Evolutionary conservation across 2,113 vertebrate species (phyloP).

Genomic region (Anthoscopus minutus): DNA sequence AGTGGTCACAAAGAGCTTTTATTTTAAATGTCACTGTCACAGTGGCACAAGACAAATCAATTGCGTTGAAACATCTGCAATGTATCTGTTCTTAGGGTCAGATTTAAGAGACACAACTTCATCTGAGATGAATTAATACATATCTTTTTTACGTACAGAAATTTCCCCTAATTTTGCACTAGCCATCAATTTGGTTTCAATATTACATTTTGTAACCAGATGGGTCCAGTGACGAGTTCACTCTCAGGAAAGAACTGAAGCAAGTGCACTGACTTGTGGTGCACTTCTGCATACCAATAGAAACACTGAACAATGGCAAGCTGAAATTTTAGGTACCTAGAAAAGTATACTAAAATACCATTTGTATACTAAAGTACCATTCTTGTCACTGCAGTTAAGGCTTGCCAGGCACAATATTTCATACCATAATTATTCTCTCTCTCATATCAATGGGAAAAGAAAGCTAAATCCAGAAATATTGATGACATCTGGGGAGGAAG

Average conservation of each 20-base stretch:
- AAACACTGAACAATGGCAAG: neutral
- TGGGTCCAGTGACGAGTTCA: neutral
- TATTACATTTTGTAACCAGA: neutral
- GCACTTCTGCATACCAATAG: neutral
- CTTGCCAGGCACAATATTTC: neutral
- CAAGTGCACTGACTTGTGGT: neutral
- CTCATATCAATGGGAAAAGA: neutral
- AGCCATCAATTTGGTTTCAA: neutral
- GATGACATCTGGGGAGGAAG: rapidly evolving
- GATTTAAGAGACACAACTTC: neutral
- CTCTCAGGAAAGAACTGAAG: neutral
- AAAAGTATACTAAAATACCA: neutral
- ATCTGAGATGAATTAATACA: neutral
- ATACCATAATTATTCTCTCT: neutral
- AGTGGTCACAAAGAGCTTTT: slow-evolving; percentile 36
- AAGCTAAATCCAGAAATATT: neutral
- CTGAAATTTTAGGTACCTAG: neutral
- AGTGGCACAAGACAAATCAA: neutral
- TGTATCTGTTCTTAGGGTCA: neutral
- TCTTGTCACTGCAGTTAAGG: neutral
- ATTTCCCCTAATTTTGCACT: neutral
- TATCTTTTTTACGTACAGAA: neutral
- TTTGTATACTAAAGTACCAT: neutral
- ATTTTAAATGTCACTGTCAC: slow-evolving; percentile 51
- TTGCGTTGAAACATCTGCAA: neutral